phyloP scores from a whole-genome alignment of 2,797 vertebrate species.

The Myioborus melanocephalus region DNA sequence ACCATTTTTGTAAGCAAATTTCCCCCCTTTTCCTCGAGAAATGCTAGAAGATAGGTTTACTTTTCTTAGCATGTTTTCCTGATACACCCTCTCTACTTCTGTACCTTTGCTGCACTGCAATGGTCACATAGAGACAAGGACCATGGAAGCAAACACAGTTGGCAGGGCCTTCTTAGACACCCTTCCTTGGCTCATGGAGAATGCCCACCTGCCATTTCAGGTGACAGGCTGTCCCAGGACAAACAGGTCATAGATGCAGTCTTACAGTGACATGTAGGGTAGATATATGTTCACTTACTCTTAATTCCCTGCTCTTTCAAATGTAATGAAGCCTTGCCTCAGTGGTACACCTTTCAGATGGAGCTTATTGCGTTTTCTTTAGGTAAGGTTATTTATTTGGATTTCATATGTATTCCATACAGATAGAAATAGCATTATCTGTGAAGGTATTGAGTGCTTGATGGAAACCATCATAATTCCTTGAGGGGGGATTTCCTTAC shows the following conservation, averaged over 20 bases:
- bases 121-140: rapidly evolving
- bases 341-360: neutral
- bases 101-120: neutral
- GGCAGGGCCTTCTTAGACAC: neutral
- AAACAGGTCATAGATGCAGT: neutral
- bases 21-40: neutral
- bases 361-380: neutral
- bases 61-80: neutral
- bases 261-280: neutral
- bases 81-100: neutral
- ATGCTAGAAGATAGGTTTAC: rapidly evolving
- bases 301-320: neutral
- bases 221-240: neutral
- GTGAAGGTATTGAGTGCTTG: neutral
- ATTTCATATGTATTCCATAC: too few relatives aligned
- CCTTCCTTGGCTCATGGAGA: neutral
- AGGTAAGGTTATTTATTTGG: neutral
- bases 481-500: neutral
- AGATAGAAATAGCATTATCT: neutral
- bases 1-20: neutral
- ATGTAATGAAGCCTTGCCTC: neutral
- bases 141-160: neutral
- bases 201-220: neutral
- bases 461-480: neutral
- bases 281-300: neutral